These are phyloP conservation scores for Neelides sp. DNA, from an alignment of 1,140 invertebrate genomes.

Conservation along the genomic window DNA sequence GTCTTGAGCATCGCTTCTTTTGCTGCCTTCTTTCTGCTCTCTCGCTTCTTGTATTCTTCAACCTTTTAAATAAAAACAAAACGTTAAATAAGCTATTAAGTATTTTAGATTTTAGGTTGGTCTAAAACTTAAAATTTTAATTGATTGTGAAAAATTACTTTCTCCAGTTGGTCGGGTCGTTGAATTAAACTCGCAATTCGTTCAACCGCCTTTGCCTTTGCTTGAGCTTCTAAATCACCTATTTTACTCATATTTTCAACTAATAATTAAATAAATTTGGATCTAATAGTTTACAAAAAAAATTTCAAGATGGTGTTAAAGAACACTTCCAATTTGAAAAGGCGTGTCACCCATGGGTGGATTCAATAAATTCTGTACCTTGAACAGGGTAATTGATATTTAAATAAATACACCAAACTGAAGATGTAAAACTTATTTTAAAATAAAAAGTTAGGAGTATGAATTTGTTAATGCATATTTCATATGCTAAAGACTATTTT, in stretches of 20 bases:
- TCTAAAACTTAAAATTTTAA: background rate
- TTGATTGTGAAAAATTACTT: conserved; percentile 43
- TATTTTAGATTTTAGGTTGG: background rate
- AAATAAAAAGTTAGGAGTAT: too few relatives aligned
- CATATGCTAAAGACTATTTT: too few relatives aligned
- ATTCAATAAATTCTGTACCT: too few relatives aligned
- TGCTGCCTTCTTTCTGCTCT: conserved; percentile 74
- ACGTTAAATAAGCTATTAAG: background rate
- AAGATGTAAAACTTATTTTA: too few relatives aligned
- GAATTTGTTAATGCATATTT: too few relatives aligned
- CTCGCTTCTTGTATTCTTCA: conserved; percentile 70
- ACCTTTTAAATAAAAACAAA: conserved; percentile 38
- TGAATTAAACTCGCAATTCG: conserved; percentile 89
- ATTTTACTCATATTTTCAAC: conserved; percentile 5
- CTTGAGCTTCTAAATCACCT: conserved; percentile 59
- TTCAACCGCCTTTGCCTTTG: conserved; percentile 68
- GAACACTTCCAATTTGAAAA: too few relatives aligned
- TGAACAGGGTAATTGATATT: too few relatives aligned
- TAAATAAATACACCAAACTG: too few relatives aligned
- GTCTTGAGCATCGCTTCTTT: conserved; percentile 95
- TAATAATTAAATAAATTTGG: background rate
- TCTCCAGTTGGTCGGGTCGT: conserved; percentile 87
- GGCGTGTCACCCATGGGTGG: too few relatives aligned
- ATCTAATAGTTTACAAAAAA: too few relatives aligned
- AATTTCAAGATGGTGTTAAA: too few relatives aligned